phyloP scores from a whole-genome alignment of 1,140 invertebrate genomes.

The Oncopodura yosiiana region DNA sequence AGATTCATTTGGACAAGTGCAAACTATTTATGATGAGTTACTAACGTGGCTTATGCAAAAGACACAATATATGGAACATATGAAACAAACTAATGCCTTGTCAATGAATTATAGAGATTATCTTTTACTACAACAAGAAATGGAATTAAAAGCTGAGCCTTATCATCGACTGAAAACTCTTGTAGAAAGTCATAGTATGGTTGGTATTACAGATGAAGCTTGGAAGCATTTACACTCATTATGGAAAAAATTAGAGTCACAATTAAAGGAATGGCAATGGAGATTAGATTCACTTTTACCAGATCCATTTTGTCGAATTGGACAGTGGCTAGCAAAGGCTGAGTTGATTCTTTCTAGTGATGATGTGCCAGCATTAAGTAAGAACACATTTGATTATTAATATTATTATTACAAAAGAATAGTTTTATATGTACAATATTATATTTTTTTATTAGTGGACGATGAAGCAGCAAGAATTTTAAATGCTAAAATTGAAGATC shows the following conservation, averaged over 20 bases:
- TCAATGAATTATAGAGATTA: constrained; percentile 59
- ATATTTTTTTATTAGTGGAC: too few relatives aligned
- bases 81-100: constrained; percentile 54
- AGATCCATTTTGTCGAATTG: constrained; percentile 68
- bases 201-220: constrained; percentile 65
- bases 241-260: constrained; percentile 63
- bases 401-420: too few relatives aligned
- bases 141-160: constrained; percentile 53
- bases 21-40: constrained; percentile 68
- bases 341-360: constrained; percentile 68
- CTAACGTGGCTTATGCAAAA: constrained; percentile 69
- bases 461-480: constrained; percentile 77
- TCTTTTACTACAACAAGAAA: constrained; percentile 55
- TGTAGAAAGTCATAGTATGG: constrained; percentile 63
- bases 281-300: constrained; percentile 70
- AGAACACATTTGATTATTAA: too few relatives aligned
- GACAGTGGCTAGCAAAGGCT: constrained; percentile 79
- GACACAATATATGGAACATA: constrained; percentile 57
- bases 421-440: too few relatives aligned
- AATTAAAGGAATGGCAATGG: constrained; percentile 72
- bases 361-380: constrained; percentile 60
- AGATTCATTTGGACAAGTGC: constrained; percentile 61
- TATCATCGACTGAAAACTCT: constrained; percentile 63
- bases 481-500: constrained; percentile 76
- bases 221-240: constrained; percentile 65